Percentiles rank a stretch among this genome's conserved stretches.
Evolutionary conservation across 2,888 invertebrate species (phyloP).

Genomic region (Ecliptopera silaceata): DNA sequence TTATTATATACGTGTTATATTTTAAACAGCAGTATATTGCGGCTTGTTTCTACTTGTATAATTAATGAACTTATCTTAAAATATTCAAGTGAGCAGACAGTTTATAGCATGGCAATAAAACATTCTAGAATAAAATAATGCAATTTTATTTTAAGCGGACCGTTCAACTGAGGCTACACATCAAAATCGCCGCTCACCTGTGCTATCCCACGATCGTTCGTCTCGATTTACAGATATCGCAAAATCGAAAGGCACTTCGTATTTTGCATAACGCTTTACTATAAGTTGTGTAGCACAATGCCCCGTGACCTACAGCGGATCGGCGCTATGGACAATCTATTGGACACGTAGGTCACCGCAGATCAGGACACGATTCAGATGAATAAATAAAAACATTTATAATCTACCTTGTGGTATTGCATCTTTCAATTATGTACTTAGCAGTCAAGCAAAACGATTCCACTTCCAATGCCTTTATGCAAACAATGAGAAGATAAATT

Average conservation of each 20-base stretch:
- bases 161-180: slow-evolving; percentile 65
- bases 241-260: slow-evolving; percentile 76
- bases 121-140: slow-evolving; percentile 5
- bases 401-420: slow-evolving; percentile 13
- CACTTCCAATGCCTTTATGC: not conserved
- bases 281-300: slow-evolving; percentile 69
- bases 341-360: slow-evolving; percentile 41
- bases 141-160: slow-evolving; percentile 53
- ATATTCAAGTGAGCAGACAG: too few relatives aligned
- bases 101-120: slow-evolving; percentile 27
- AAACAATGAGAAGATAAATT: slow-evolving; percentile 15
- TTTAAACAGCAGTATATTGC: too few relatives aligned
- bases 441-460: not conserved
- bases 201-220: slow-evolving; percentile 75
- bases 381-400: slow-evolving; percentile 19
- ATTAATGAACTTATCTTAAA: too few relatives aligned
- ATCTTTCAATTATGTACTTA: slow-evolving; percentile 4
- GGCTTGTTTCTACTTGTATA: too few relatives aligned
- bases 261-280: slow-evolving; percentile 74
- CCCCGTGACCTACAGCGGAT: slow-evolving; percentile 60
- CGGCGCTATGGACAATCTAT: slow-evolving; percentile 45
- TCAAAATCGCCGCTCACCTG: slow-evolving; percentile 73
- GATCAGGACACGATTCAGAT: slow-evolving; percentile 33
- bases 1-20: too few relatives aligned
- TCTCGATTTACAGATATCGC: slow-evolving; percentile 75